phyloP scores from a whole-genome alignment of 2,113 vertebrate species.

The Tyto alba region DNA sequence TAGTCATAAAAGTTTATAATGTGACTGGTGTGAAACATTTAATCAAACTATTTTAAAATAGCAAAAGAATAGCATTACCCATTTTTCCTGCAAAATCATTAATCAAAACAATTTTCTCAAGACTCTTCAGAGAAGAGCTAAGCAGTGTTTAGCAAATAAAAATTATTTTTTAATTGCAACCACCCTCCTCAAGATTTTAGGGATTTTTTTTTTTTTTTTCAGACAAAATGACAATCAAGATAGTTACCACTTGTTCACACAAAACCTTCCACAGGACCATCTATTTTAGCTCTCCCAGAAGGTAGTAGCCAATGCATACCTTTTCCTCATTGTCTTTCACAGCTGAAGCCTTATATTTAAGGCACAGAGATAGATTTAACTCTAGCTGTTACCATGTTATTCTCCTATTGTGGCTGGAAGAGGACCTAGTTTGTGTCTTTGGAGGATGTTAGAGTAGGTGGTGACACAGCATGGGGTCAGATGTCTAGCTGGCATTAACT shows the following conservation, averaged over 20 bases:
- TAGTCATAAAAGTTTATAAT: neutral
- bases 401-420: neutral
- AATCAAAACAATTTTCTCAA: neutral
- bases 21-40: neutral
- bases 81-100: neutral
- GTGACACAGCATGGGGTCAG: neutral
- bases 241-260: neutral
- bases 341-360: neutral
- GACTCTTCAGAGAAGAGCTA: neutral
- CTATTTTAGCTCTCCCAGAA: neutral
- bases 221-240: neutral
- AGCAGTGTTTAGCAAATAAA: neutral
- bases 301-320: rapidly evolving
- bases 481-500: neutral
- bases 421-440: neutral
- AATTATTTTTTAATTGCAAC: neutral
- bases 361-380: neutral
- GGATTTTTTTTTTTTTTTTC: neutral
- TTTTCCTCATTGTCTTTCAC: neutral
- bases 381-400: neutral
- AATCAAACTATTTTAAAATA: neutral
- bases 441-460: neutral
- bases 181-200: neutral
- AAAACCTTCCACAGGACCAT: neutral
- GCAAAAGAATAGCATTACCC: neutral